Percentiles rank a stretch among this genome's conserved stretches.
Evolutionary conservation across 2,888 invertebrate genomes (phyloP).

Genomic region (Acanthacorydalis orientalis): DNA sequence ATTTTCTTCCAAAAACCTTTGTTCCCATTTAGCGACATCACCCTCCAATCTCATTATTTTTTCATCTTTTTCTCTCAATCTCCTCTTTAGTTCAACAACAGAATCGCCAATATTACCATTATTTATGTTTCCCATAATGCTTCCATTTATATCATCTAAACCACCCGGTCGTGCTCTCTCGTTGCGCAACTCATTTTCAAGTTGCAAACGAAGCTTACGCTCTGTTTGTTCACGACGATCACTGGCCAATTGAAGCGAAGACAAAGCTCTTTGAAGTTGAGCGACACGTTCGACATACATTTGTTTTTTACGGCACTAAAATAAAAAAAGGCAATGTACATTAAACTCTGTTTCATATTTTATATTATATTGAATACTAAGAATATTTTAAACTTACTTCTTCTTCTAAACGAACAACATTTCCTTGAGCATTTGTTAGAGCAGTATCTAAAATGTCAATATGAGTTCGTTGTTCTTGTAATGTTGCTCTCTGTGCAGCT

Average conservation of each 20-base stretch:
- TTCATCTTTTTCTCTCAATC: slow-evolving; percentile 49
- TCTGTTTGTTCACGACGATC: slow-evolving; percentile 76
- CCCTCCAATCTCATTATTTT: slow-evolving; percentile 59
- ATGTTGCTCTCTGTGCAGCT: slow-evolving; percentile 71
- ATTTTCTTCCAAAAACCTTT: slow-evolving; percentile 67
- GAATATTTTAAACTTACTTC: slow-evolving; percentile 37
- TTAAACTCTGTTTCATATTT: not conserved
- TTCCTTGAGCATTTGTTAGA: slow-evolving; percentile 76
- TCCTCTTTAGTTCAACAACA: slow-evolving; percentile 41
- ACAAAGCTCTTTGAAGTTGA: slow-evolving; percentile 66
- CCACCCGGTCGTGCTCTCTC: slow-evolving; percentile 30
- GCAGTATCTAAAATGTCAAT: slow-evolving; percentile 87
- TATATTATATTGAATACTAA: too few species aligned
- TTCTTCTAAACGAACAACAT: slow-evolving; percentile 74
- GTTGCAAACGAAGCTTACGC: slow-evolving; percentile 63
- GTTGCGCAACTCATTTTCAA: slow-evolving; percentile 67
- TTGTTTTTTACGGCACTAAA: slow-evolving; percentile 65
- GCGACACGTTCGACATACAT: slow-evolving; percentile 71
- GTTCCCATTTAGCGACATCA: slow-evolving; percentile 74
- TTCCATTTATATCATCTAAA: slow-evolving; percentile 18
- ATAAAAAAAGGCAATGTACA: slow-evolving; percentile 7
- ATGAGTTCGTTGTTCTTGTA: slow-evolving; percentile 83
- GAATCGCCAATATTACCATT: slow-evolving; percentile 32
- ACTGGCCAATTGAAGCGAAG: slow-evolving; percentile 65
- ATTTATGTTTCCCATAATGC: slow-evolving; percentile 8